A percentile compares a stretch with the other conserved stretches of the same genome.
Evolutionary conservation across 2,888 invertebrate genomes (phyloP).

Genomic region (Plutella xylostella): DNA sequence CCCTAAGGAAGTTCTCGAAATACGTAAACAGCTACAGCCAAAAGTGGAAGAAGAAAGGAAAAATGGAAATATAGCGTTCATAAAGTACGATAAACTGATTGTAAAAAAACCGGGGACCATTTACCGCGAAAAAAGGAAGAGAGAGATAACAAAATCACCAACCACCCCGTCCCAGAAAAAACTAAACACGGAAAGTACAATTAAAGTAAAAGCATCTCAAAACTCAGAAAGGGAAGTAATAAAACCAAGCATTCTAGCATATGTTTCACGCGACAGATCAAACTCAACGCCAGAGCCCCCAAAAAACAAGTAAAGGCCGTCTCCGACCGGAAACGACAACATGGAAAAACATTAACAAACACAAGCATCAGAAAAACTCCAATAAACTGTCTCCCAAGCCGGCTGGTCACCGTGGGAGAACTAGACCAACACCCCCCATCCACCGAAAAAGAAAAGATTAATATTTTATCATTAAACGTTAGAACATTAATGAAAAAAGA

Average conservation of each 20-base stretch:
- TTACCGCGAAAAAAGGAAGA: not conserved
- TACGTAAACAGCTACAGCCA: slow-evolving; percentile 7
- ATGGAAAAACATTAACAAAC: too few relatives aligned
- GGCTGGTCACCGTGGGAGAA: too few relatives aligned
- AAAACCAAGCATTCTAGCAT: not conserved
- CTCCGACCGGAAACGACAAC: not conserved
- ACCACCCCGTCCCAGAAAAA: not conserved
- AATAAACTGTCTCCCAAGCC: too few relatives aligned
- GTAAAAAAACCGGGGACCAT: not conserved
- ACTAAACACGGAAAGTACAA: not conserved
- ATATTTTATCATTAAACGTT: not conserved
- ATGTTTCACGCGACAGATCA: not conserved
- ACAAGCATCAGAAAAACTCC: too few relatives aligned
- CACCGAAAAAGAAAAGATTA: not conserved
- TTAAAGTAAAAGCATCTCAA: not conserved
- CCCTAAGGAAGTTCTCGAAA: slow-evolving; percentile 10
- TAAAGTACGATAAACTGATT: not conserved
- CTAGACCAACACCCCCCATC: too few relatives aligned
- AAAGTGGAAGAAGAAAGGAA: slow-evolving; percentile 10
- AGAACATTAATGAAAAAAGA: not conserved
- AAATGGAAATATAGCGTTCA: slow-evolving; percentile 8
- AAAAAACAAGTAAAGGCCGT: not conserved
- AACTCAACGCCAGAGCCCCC: not conserved
- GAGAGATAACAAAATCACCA: not conserved
- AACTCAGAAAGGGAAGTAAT: not conserved